Evolutionary conservation across 2,888 invertebrate genomes (phyloP), one percentile per base, ranked within the genome.

Genomic region (Odiellus spinosus): DNA sequence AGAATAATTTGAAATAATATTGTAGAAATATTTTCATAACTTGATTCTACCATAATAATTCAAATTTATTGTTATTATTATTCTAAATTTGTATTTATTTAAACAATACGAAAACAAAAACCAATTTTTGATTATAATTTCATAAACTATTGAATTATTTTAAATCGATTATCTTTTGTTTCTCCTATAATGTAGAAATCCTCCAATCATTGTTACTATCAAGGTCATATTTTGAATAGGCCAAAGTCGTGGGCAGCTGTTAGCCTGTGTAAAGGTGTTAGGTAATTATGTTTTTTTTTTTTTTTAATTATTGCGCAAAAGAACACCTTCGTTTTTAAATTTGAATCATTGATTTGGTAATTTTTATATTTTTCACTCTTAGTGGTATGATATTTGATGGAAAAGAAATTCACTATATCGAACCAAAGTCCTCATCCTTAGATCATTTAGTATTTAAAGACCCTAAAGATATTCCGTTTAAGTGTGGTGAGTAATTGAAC

Each of bases 361-460:
- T 26, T 36, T 5, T 34, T 15, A 14, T 18, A 20, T 42, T 38
- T 33, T 15, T 36, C 46, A 26, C 41, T 42, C 12, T 42, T 43
- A n/a, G 14, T 44, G 88, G 88, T 6, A 73, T 84, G 51, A 73
- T 88, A 52, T 82, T 75, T 63, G 85, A 87, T 63, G 86, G 85
- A 26, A 63, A 71, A 50, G 74, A 75, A 50, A 75, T 81, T 65
- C 79, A 78, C 64, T 83, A 85, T 63, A 75, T 90, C 45, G 74
- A 77, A 56, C 68, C 68, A 48, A 61, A 48, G 19, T 35, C 32
- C 11, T 34, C 20, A n/a, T 39, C 45, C 12, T 41, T 44, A 14
- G 67, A 70, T 4, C 79, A 80, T 64, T 77, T 73, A 62, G 55
- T 80, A 17, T 81, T 80, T 66, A 76, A 73, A 55, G 78, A 26